These are phyloP conservation scores for Spicauda simplicius DNA, from an alignment of 2,888 invertebrate species.

Conservation along the genomic window DNA sequence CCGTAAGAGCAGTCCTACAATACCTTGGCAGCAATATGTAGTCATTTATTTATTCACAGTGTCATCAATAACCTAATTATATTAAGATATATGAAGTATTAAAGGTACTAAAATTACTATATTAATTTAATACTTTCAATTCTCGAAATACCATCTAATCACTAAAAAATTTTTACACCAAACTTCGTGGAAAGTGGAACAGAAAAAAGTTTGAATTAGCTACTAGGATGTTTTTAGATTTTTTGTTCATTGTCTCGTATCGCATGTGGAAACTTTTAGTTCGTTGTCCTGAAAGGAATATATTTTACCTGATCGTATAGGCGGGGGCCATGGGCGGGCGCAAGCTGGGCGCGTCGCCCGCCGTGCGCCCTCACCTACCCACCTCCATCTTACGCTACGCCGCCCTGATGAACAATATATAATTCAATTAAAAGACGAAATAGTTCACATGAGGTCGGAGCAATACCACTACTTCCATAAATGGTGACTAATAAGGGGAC, in stretches of 20 bases:
- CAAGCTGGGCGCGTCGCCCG: constrained; percentile 76
- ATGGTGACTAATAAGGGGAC: too few species aligned
- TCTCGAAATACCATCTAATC: too few species aligned
- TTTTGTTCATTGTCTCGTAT: constrained; percentile 7
- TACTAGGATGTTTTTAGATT: background rate
- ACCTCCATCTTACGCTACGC: constrained; percentile 64
- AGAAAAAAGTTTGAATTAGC: constrained; percentile 3
- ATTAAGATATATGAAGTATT: too few species aligned
- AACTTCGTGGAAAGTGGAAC: background rate
- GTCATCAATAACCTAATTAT: too few species aligned
- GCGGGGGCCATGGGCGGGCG: constrained; percentile 81
- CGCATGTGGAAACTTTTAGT: constrained; percentile 17
- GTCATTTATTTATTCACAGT: too few species aligned
- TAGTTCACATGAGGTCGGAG: too few species aligned
- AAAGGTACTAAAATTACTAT: too few species aligned
- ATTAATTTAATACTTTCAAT: too few species aligned
- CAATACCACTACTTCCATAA: too few species aligned
- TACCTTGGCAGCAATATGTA: too few species aligned
- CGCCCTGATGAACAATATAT: constrained; percentile 57
- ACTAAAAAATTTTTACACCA: too few species aligned
- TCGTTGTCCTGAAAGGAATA: constrained; percentile 12
- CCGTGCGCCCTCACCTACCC: constrained; percentile 78
- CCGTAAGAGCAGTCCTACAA: too few species aligned
- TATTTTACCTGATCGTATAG: constrained; percentile 64
- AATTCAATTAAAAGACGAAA: constrained; percentile 2